A percentile compares a stretch with the other conserved stretches of the same genome.
phyloP scores from a whole-genome alignment of 2,113 vertebrate species.

The Siphamia tubifer region DNA sequence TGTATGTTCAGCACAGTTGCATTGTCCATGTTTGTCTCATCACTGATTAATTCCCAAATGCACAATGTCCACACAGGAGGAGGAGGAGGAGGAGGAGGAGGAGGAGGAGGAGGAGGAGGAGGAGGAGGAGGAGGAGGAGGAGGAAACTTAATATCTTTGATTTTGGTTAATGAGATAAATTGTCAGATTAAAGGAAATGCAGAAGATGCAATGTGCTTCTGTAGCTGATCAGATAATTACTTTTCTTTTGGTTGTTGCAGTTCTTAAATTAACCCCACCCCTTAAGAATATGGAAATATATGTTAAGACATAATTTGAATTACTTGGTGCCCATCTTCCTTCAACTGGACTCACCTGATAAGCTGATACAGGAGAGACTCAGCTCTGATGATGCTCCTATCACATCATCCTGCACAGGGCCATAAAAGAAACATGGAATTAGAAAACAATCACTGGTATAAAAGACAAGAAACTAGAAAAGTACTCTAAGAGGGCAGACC shows the following conservation, averaged over 20 bases:
- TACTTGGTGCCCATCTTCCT: neutral
- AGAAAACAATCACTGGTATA: neutral
- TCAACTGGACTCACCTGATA: conserved; percentile 75
- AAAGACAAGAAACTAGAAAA: neutral
- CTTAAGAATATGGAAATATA: neutral
- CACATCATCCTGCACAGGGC: conserved; percentile 69
- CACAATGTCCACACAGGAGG: neutral
- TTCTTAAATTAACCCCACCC: neutral
- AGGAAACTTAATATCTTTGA: too few species aligned
- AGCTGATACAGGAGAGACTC: conserved; percentile 82
- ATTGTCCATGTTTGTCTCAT: neutral
- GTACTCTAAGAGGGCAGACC: too few species aligned
- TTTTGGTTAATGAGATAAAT: too few species aligned
- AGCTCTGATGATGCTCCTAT: conserved; percentile 74
- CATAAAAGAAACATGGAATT: neutral
- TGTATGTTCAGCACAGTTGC: too few species aligned
- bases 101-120: neutral
- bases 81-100: neutral
- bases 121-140: neutral
- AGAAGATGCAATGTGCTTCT: neutral
- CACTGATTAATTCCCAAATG: neutral
- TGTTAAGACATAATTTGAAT: neutral
- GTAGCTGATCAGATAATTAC: neutral
- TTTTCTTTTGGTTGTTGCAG: neutral
- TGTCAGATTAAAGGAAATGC: neutral